These are phyloP conservation scores for Podarcis siculus DNA, from an alignment of 2,797 vertebrate species.

Conservation along the genomic window DNA sequence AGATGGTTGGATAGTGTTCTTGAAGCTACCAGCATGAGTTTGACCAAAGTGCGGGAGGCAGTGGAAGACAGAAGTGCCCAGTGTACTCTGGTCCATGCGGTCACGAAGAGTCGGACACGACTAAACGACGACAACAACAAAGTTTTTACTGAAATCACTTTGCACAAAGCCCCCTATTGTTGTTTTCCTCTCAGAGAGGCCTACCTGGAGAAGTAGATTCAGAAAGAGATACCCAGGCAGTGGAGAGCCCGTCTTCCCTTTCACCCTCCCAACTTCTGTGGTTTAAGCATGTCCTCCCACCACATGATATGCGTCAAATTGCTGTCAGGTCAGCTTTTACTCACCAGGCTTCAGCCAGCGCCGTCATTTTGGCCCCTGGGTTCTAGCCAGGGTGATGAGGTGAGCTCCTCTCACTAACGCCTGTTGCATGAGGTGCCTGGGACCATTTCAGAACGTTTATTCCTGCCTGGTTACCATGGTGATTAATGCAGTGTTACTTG, in stretches of 20 bases:
- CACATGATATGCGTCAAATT: background rate
- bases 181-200: background rate
- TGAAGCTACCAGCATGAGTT: no score
- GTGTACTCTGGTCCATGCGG: no score
- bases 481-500: slow-evolving; percentile 57
- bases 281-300: background rate
- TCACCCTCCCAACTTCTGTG: no score
- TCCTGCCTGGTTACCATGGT: slow-evolving; percentile 62
- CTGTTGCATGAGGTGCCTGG: slow-evolving; percentile 17
- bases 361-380: slow-evolving; percentile 31
- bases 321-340: background rate
- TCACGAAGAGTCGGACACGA: no score
- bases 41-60: no score
- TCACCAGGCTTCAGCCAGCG: fast-evolving
- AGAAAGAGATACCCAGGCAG: no score
- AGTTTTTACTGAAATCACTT: background rate
- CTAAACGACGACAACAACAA: no score
- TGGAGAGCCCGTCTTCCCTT: background rate
- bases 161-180: no score
- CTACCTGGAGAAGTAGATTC: background rate
- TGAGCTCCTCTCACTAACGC: slow-evolving; percentile 13
- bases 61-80: no score
- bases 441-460: slow-evolving; percentile 63
- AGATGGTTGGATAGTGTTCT: no score
- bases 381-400: slow-evolving; percentile 51